These are phyloP conservation scores for Stramonita haemastoma DNA, from an alignment of 2,888 invertebrate genomes.

Conservation along the genomic window DNA sequence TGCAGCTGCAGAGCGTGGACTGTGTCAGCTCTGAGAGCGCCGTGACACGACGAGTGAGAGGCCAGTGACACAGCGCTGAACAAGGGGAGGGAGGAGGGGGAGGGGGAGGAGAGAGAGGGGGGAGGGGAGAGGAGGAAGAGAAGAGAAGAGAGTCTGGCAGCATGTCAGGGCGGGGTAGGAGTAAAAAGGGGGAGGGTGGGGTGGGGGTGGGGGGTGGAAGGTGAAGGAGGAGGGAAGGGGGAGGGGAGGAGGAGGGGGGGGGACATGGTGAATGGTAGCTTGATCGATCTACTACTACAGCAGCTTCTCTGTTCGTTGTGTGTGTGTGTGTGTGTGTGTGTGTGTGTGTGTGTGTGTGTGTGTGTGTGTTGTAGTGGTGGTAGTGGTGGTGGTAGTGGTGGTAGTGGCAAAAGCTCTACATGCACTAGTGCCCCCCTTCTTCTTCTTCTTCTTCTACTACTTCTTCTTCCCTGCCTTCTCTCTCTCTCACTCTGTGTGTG, in stretches of 20 bases:
- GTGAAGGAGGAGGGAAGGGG: neutral
- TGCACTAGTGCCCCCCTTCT: constrained; percentile 34
- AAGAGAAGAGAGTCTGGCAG: constrained; percentile 39
- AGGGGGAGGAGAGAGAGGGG: neutral
- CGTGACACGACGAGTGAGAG: constrained; percentile 38
- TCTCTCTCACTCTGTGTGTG: no score
- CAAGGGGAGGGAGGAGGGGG: neutral
- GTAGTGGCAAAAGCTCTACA: constrained; percentile 21
- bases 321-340: no score
- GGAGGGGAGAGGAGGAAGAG: neutral
- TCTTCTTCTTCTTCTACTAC: neutral
- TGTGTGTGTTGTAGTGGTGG: no score
- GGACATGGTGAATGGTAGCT: constrained; percentile 39
- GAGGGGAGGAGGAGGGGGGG: neutral
- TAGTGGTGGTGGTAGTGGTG: no score
- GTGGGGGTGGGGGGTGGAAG: neutral
- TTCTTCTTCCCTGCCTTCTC: no score
- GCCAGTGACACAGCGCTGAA: constrained; percentile 20
- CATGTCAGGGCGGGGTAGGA: constrained; percentile 36
- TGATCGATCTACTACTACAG: constrained; percentile 40
- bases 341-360: no score
- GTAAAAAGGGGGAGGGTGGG: neutral
- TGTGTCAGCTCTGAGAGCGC: constrained; percentile 39
- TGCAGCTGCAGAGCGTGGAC: constrained; percentile 40
- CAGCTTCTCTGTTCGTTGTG: constrained; percentile 15